Evolutionary conservation across 1,140 invertebrate species (phyloP), one percentile per base, ranked within the genome.

Genomic region (Campoletis sonorensis): DNA sequence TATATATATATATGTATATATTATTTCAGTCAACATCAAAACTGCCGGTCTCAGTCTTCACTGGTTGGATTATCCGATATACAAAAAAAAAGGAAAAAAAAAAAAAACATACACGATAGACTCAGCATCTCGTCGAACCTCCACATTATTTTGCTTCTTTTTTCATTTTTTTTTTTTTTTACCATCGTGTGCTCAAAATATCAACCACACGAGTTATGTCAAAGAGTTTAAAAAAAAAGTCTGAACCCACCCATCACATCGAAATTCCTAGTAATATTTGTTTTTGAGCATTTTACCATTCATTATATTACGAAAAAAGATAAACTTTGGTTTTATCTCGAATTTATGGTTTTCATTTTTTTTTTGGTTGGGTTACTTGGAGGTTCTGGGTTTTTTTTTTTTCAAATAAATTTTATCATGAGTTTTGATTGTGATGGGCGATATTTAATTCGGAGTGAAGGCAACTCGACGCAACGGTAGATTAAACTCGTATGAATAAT

Each of bases 181-280:
- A n/a, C n/a, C 54, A 18, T n/a, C 18, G 21, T 58, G 21, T 23
- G 13, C 21, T n/a, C 54, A n/a, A 58, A 58, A 45, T 11, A 45
- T 45, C 54, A 23, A 5, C 54, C 21, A 58, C 54, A 58, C 54
- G 5, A 8, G n/a, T 4, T 58, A 21, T 58, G 13, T 23, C 54
- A 58, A n/a, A 58, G 54, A n/a, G 54, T 58, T 58, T 58, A 1
- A 3, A 10, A 58, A 18, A 58, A 67, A 58, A 67, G 30, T 15
- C n/a, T 64, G 23, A 23, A 64, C 2, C 10, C 18, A 64, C 58
- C 10, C 16, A 23, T n/a, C 58, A 8, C 21, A 2, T 15, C n/a
- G 61, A 67, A 26, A 10, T 73, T 49, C 71, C 18, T 21, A 73
- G 40, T 73, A 21, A 23, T 73, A 73, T 73, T 73, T 73, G 23